Base-by-base conservation (phyloP, 92 coral and sea anemone species). In the Umimayanthus kanabou region DNA sequence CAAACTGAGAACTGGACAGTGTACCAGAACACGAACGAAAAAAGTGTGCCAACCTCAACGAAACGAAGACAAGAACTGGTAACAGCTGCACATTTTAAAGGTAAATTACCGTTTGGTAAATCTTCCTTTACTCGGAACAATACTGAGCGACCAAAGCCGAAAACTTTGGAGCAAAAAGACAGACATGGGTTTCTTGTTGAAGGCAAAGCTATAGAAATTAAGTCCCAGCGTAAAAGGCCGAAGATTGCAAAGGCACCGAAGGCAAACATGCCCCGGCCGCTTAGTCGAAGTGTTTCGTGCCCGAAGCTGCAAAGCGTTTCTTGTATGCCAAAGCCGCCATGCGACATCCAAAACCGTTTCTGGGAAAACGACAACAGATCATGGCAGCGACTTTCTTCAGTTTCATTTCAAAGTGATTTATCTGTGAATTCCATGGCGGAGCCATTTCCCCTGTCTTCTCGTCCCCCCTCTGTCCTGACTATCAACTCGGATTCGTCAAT, bases 391-490 rank as follows among this genome's bases (percentile, higher is more conserved):
- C 30, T 78, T 23, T 76, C 92, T 9, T 67, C 88, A 26, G 25
- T 79, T 28, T 72, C 65, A 37, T 76, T 73, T 40, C 79, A 58
- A 42, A 80, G 90, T 22, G 75, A 80, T 39, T 67, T 73, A 40
- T 92, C 94, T 15, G 53, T 89, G 39, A 84, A 85, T 81, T 92
- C 94, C 42, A 47, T 81, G 11, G 80, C 39, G 9, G 88, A 87
- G 29, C 9, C 88, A 55, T 80, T 86, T 25, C 71, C 94, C 0
- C 87, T 94, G 11, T 85, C 97, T 1, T 85, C 89, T 7, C 93
- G 88, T 9, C 96, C 96, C 0, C 96, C 96, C 5, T 90, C 92
- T 0, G 88, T 78, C 53, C 74, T 92, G 16, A 90, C 92, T 13
- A 89, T 87, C 58, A 67, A 91, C 23, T 94, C 93, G 20, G 93